A percentile compares a stretch with the other conserved stretches of the same genome.
Evolutionary conservation across 2,113 vertebrate species (phyloP).

Genomic region (Chelonoidis abingdonii): DNA sequence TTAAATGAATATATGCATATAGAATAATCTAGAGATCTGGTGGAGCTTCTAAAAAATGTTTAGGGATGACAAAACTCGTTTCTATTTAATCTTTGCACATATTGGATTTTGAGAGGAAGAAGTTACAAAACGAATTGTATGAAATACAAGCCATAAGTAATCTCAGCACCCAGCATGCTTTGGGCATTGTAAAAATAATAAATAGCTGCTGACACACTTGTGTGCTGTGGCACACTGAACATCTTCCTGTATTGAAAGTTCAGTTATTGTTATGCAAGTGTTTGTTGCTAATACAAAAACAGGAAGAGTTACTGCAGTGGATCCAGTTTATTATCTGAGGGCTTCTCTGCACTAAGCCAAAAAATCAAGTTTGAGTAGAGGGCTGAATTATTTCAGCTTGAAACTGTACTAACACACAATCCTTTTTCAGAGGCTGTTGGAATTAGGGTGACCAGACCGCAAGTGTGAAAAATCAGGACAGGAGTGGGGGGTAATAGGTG

Average conservation of each 20-base stretch:
- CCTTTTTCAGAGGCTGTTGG: not conserved
- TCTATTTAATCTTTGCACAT: not conserved
- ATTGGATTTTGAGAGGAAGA: fast-evolving
- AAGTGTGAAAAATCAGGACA: too few species aligned
- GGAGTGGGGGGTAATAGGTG: too few species aligned
- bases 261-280: fast-evolving
- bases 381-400: fast-evolving
- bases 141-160: not conserved
- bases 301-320: not conserved
- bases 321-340: fast-evolving
- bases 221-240: fast-evolving
- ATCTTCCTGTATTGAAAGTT: fast-evolving
- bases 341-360: fast-evolving
- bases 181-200: fast-evolving
- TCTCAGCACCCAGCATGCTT: fast-evolving
- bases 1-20: not conserved
- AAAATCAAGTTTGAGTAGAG: fast-evolving
- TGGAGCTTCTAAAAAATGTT: not conserved
- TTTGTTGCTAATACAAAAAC: fast-evolving
- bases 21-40: not conserved
- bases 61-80: not conserved
- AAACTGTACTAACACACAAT: fast-evolving
- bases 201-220: not conserved
- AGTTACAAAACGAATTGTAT: fast-evolving
- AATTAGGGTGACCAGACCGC: not conserved